Conservation (phyloP, 2,888 invertebrate species). For the Phragmatobia fuliginosa region DNA sequence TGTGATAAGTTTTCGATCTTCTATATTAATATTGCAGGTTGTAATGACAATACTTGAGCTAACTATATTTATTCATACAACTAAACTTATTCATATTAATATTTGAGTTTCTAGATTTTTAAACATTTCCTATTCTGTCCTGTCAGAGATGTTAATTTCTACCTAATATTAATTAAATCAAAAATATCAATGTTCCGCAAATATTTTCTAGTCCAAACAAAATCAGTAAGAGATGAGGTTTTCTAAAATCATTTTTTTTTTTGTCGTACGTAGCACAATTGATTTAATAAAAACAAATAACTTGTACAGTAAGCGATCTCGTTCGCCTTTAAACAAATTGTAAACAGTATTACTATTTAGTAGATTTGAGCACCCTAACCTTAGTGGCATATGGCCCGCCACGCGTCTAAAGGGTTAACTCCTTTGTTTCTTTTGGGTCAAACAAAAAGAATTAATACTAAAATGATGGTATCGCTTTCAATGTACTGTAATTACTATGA, state of each 20-base stretch:
- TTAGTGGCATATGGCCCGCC: conserved; percentile 72
- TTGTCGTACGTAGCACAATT: background rate
- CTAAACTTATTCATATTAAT: background rate
- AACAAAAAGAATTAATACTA: conserved; percentile 68
- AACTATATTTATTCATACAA: too few relatives aligned
- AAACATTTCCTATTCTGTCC: conserved; percentile 17
- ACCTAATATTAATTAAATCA: too few relatives aligned
- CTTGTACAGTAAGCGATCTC: conserved; percentile 42
- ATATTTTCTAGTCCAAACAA: too few relatives aligned
- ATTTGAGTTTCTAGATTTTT: background rate
- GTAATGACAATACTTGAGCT: too few relatives aligned
- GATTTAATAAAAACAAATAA: conserved; percentile 46
- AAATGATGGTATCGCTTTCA: conserved; percentile 83
- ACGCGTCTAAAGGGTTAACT: conserved; percentile 78
- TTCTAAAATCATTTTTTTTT: background rate
- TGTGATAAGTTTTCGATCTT: too few relatives aligned
- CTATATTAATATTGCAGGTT: background rate
- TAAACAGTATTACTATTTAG: conserved; percentile 56
- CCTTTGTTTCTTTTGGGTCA: conserved; percentile 73
- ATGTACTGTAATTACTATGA: conserved; percentile 81
- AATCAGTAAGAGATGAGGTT: too few relatives aligned
- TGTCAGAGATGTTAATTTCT: too few relatives aligned
- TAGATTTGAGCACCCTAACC: conserved; percentile 57
- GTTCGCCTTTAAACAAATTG: conserved; percentile 41
- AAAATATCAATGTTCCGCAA: too few relatives aligned